phyloP scores from a whole-genome alignment of 1,140 invertebrate genomes.

The Drosophila quadrilineata region DNA sequence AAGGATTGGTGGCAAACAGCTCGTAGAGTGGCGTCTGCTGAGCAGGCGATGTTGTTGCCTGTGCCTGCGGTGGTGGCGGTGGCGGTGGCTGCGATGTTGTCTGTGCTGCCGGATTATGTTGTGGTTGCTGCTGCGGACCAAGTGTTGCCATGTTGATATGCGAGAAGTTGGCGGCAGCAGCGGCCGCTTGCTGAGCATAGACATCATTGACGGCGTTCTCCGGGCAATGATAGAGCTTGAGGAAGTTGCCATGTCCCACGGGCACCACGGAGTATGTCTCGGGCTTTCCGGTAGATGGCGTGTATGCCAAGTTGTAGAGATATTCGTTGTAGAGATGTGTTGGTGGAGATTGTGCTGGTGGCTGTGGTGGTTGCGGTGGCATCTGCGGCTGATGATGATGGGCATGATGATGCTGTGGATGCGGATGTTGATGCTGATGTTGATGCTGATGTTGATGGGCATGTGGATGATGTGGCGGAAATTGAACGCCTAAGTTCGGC shows the following conservation, averaged over 20 bases:
- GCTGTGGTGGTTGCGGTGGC: conserved; percentile 38
- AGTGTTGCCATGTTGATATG: conserved; percentile 67
- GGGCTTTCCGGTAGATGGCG: conserved; percentile 48
- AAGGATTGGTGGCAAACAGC: conserved; percentile 68
- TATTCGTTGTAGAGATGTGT: conserved; percentile 68
- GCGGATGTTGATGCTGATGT: conserved; percentile 37
- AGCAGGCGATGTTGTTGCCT: conserved; percentile 9
- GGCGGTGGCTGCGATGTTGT: conserved; percentile 14
- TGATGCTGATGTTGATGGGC: conserved; percentile 31
- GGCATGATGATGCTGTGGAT: conserved; percentile 38
- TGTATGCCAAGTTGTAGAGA: conserved; percentile 57
- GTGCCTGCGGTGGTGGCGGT: conserved; percentile 13
- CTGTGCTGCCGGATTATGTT: conserved; percentile 7
- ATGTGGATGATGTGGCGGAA: conserved; percentile 37
- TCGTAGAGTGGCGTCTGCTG: conserved; percentile 61
- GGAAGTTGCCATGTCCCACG: conserved; percentile 74
- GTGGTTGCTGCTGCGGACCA: conserved; percentile 43
- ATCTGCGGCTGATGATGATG: conserved; percentile 39
- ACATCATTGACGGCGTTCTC: conserved; percentile 56
- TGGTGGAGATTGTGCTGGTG: conserved; percentile 23
- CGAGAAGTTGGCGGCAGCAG: conserved; percentile 42
- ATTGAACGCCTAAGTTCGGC: conserved; percentile 46
- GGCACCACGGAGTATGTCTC: conserved; percentile 76
- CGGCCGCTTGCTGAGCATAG: conserved; percentile 36
- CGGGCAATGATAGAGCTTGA: conserved; percentile 74